Percentiles rank a stretch among this genome's conserved stretches.
Evolutionary conservation across 2,113 vertebrate species (phyloP).

Genomic region (Colius striatus): DNA sequence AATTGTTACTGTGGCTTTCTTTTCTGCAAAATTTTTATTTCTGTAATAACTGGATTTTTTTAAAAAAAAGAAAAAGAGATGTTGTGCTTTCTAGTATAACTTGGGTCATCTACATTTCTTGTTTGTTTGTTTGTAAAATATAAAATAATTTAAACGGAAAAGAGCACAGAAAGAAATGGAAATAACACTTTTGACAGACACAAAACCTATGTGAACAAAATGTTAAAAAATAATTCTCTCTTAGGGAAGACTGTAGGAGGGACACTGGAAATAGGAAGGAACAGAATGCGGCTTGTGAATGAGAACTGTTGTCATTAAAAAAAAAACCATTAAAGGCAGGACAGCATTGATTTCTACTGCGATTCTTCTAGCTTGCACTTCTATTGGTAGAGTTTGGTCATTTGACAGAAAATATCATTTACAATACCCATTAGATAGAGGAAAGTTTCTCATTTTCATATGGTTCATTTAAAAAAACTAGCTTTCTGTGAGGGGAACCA

Average conservation of each 20-base stretch:
- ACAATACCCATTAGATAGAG: not conserved
- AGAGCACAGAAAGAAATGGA: not conserved
- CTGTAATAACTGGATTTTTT: not conserved
- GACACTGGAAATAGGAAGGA: not conserved
- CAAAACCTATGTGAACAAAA: not conserved
- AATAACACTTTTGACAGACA: not conserved
- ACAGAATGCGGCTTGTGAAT: not conserved
- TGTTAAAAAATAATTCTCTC: not conserved
- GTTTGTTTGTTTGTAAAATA: not conserved
- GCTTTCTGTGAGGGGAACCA: not conserved
- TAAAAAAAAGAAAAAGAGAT: not conserved
- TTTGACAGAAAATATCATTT: not conserved
- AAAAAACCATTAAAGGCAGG: not conserved
- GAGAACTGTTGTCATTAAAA: not conserved
- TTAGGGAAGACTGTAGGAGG: not conserved
- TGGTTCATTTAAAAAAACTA: not conserved
- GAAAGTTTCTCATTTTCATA: not conserved
- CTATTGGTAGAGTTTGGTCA: not conserved
- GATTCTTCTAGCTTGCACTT: not conserved
- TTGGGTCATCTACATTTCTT: not conserved
- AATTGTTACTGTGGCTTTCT: not conserved
- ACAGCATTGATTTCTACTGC: not conserved
- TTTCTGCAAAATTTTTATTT: not conserved
- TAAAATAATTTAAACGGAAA: not conserved
- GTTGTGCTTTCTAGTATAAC: not conserved